phyloP scores from a whole-genome alignment of 2,888 invertebrate genomes.

The Trissonchulus latispiculum region DNA sequence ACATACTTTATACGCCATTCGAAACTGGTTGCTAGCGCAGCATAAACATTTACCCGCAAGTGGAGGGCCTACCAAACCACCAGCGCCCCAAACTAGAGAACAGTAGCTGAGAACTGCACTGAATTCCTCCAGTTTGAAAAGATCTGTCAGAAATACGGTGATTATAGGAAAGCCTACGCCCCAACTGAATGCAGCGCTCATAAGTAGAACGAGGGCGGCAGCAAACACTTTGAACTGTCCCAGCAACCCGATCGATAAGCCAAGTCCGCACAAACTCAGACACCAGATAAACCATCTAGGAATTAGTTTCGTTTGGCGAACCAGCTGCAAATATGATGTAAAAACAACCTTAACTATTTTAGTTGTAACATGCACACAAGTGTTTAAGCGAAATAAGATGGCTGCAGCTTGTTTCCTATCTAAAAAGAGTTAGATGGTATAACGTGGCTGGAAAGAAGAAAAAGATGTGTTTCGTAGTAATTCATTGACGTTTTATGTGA shows the following conservation, averaged over 20 bases:
- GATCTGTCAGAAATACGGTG: background rate
- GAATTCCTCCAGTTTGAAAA: background rate
- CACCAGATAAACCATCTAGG: background rate
- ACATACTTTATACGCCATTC: no score
- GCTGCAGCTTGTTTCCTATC: no score
- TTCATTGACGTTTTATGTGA: no score
- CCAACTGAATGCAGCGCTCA: background rate
- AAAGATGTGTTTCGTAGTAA: no score
- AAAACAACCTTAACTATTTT: no score
- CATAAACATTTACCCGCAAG: background rate
- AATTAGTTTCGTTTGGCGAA: no score
- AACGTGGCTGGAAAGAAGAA: no score
- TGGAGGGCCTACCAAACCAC: background rate
- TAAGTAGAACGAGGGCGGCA: background rate
- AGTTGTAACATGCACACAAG: no score
- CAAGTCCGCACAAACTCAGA: background rate
- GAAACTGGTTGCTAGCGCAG: no score
- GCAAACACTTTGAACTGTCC: background rate
- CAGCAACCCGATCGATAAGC: background rate
- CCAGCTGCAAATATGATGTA: no score
- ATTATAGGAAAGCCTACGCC: background rate
- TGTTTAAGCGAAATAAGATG: no score
- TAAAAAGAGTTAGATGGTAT: no score
- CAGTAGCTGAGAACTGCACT: background rate
- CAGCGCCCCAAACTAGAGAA: background rate